Conservation (phyloP, 2,797 vertebrate genomes). For the Syngnathus rostellatus region DNA sequence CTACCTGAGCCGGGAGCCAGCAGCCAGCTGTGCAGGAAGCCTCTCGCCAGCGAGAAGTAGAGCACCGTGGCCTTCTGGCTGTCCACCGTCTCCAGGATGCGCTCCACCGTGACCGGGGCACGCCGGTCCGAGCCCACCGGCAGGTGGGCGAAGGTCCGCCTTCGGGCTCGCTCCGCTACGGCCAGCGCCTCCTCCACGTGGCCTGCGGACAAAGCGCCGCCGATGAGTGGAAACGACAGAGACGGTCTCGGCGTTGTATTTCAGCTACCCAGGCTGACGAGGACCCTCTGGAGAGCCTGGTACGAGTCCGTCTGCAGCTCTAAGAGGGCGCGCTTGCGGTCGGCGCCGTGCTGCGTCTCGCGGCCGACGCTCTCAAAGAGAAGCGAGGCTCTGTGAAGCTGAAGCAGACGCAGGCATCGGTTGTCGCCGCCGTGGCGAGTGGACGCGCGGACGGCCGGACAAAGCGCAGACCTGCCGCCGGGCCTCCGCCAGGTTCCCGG, state of each 20-base stretch:
- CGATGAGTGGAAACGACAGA: no score
- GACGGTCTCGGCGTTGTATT: no score
- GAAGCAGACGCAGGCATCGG: slow-evolving; percentile 21
- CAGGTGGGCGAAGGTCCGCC: slow-evolving; percentile 87
- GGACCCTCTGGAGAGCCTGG: slow-evolving; percentile 91
- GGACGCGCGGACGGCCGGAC: no score
- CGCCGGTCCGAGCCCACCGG: slow-evolving; percentile 84
- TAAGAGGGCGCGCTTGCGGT: slow-evolving; percentile 91
- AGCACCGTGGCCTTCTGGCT: slow-evolving; percentile 84
- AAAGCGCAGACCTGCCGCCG: slow-evolving; percentile 73
- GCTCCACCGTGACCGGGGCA: slow-evolving; percentile 84
- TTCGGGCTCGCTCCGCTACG: slow-evolving; percentile 88
- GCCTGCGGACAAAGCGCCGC: slow-evolving; percentile 20
- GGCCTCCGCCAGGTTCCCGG: slow-evolving; percentile 86
- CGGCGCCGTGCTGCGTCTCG: slow-evolving; percentile 85
- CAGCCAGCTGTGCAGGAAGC: slow-evolving; percentile 95
- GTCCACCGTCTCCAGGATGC: slow-evolving; percentile 85
- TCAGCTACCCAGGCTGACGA: slow-evolving; percentile 84
- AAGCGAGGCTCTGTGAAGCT: slow-evolving; percentile 86
- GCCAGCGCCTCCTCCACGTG: slow-evolving; percentile 88
- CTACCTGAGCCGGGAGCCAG: slow-evolving; percentile 88
- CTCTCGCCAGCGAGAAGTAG: slow-evolving; percentile 90
- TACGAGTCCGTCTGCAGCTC: slow-evolving; percentile 93
- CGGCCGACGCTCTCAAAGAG: slow-evolving; percentile 89
- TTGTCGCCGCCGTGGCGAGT: background rate